Evolutionary conservation across 2,797 vertebrate species (phyloP), one percentile per base, ranked within the genome.

Genomic region (Schizopygopsis malacanthus): DNA sequence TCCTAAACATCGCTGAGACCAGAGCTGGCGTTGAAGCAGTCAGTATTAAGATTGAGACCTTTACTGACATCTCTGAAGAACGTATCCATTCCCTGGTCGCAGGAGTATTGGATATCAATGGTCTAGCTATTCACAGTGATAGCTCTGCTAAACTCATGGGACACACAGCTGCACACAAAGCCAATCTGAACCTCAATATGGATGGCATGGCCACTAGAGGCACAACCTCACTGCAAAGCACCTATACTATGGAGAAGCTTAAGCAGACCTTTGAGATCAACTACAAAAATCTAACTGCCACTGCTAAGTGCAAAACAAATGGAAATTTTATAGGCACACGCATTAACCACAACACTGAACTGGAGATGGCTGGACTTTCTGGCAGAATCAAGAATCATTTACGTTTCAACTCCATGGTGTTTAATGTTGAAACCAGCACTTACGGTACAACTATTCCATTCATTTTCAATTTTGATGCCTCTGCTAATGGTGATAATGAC

Each of bases 211-310:
- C 90, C 56, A 96, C 96, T 91, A 97, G 93, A 5, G 95, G 96
- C 84, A 96, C 92, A 13, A 98, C 94, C 81, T 96, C 90, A 7
- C 73, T 99, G 56, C 95, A 96, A 72, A 95, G 94, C 86, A 95
- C 94, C 1, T 45, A 99, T 72, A 90, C 91, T 54, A 75, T 98
- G 59, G 91, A 95, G 50, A 96, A 98, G 89, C 90, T 99, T 90
- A 97, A 94, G 76, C 97, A 98, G 88, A 92, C 88, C 77, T 99
- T 98, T 88, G 91, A 95, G 84, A 81, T 97, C 20, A 93, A 88
- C 3, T 97, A 95, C 56, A 93, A 93, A 80, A 95, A 96, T 84
- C 82, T 96, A 90, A 89, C 89, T 1, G 95, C 93, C 73, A 96
- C 92, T 52, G 92, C 94, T 71, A 97, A 97, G 90, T 96, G 95